A percentile compares a stretch with the other conserved stretches of the same genome.
These are phyloP conservation scores for Taeniopygia guttata DNA, from an alignment of 2,797 vertebrate genomes.

Conservation along the genomic window DNA sequence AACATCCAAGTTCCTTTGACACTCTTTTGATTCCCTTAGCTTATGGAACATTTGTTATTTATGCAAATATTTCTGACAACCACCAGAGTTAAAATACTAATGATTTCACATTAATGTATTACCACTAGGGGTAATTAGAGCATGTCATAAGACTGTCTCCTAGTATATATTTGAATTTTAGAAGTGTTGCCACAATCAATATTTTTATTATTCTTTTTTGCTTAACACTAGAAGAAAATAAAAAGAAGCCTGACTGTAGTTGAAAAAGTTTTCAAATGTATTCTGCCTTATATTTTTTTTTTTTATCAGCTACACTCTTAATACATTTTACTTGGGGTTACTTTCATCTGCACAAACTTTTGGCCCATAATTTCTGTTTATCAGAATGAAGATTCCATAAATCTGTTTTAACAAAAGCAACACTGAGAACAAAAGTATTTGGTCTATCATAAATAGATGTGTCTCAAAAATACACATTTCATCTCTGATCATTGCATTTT, in stretches of 20 bases:
- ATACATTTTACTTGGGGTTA: not conserved
- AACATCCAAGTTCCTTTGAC: not conserved
- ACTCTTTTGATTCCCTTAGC: not conserved
- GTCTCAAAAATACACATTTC: not conserved
- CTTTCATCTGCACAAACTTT: not conserved
- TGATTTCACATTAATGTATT: not conserved
- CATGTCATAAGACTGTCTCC: not conserved
- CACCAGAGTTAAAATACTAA: not conserved
- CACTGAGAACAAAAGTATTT: not conserved
- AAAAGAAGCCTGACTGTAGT: not conserved
- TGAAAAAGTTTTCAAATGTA: not conserved
- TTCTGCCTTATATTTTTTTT: not conserved
- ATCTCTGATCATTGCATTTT: not conserved
- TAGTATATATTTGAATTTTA: not conserved
- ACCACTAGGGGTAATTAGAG: slow-evolving; percentile 5
- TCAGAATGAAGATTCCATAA: not conserved
- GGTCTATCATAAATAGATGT: not conserved
- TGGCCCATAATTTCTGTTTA: not conserved
- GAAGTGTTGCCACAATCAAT: not conserved
- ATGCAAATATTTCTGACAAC: slow-evolving; percentile 28
- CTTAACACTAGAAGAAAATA: not conserved
- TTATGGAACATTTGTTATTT: slow-evolving; percentile 13
- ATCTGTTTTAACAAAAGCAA: not conserved
- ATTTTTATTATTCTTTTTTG: not conserved
- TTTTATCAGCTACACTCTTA: not conserved